Evolutionary conservation across 35 echinoderm and acorn worm genomes (phyloP).

Genomic region (Chiridota heheva): DNA sequence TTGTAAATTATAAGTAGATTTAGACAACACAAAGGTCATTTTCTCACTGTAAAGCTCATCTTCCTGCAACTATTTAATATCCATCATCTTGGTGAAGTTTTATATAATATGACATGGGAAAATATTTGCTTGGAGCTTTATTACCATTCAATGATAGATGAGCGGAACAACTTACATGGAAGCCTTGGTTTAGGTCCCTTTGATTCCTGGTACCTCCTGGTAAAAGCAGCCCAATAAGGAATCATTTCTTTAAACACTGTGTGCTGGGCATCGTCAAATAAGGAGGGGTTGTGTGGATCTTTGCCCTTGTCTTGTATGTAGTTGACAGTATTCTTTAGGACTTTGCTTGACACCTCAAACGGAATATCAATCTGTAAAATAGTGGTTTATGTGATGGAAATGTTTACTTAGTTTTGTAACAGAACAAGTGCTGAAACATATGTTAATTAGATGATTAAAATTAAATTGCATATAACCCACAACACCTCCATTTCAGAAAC

Average conservation of each 20-base stretch:
- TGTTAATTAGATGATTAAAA: no score
- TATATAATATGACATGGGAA: no score
- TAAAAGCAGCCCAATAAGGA: slow-evolving; percentile 88
- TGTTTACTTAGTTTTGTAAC: no score
- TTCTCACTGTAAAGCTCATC: no score
- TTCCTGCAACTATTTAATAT: no score
- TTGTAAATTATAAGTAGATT: no score
- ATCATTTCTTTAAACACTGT: slow-evolving; percentile 92
- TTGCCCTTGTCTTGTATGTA: slow-evolving; percentile 84
- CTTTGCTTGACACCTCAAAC: slow-evolving; percentile 60
- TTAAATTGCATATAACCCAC: no score
- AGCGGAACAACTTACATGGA: slow-evolving; percentile 68
- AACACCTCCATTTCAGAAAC: no score
- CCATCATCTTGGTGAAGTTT: no score
- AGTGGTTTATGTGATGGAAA: background rate
- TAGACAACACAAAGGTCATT: no score
- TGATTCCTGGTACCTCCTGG: slow-evolving; percentile 51
- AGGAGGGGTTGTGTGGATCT: slow-evolving; percentile 74
- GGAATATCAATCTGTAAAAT: slow-evolving; percentile 74
- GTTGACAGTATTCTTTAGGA: slow-evolving; percentile 60
- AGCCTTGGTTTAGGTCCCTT: slow-evolving; percentile 48
- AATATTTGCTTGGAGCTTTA: background rate
- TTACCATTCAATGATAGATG: background rate
- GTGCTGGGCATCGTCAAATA: slow-evolving; percentile 94
- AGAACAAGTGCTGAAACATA: no score